These are phyloP conservation scores for Sebastiscus tertius DNA, from an alignment of 2,797 vertebrate species.

Conservation along the genomic window DNA sequence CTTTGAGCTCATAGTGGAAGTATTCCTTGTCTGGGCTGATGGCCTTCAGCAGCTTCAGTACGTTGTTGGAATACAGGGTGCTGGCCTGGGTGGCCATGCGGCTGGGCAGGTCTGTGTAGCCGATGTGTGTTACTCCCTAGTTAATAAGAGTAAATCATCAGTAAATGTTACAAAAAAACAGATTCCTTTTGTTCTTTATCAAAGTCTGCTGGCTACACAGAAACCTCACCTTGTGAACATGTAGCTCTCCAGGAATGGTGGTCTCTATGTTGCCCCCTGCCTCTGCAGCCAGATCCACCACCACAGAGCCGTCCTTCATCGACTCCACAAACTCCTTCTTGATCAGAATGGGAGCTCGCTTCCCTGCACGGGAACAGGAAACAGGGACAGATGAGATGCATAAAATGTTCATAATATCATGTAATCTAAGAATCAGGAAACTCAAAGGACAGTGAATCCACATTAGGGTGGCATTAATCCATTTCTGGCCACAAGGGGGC, in stretches of 20 bases:
- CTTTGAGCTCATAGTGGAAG: conserved; percentile 86
- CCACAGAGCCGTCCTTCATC: conserved; percentile 78
- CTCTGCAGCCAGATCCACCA: conserved; percentile 81
- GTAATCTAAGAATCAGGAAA: neutral
- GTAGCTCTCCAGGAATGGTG: conserved; percentile 69
- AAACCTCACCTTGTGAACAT: conserved; percentile 70
- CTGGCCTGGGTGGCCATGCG: conserved; percentile 88
- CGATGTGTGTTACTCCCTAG: conserved; percentile 88
- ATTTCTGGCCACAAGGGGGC: neutral
- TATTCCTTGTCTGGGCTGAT: conserved; percentile 88
- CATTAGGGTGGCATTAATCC: neutral
- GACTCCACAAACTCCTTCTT: conserved; percentile 77
- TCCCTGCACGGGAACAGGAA: conserved; percentile 55
- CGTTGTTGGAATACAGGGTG: conserved; percentile 88
- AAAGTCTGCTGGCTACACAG: neutral
- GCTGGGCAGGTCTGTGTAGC: conserved; percentile 87
- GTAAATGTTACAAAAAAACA: neutral
- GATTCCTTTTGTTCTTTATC: neutral
- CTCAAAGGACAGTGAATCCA: neutral
- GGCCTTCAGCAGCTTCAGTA: conserved; percentile 90
- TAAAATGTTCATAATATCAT: neutral
- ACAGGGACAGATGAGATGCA: neutral
- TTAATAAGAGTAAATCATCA: neutral
- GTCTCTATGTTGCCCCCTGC: conserved; percentile 83
- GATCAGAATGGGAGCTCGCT: conserved; percentile 75